phyloP scores from a whole-genome alignment of 2,888 invertebrate species.

The Mamestra brassicae region DNA sequence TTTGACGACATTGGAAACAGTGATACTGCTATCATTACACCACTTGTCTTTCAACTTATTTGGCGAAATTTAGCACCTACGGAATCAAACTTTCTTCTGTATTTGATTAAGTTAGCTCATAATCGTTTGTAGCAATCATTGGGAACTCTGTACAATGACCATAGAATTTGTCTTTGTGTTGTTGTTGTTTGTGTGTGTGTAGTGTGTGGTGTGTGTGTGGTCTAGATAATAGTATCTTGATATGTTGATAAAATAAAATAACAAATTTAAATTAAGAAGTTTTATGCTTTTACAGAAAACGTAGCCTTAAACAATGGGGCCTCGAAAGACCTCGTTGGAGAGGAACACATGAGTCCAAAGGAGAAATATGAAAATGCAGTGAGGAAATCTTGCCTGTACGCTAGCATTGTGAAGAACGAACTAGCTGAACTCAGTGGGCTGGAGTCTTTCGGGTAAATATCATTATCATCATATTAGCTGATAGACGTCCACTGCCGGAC shows the following conservation, averaged over 20 bases:
- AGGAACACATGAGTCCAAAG: slow-evolving; percentile 94
- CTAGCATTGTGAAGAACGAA: slow-evolving; percentile 92
- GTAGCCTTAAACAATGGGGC: slow-evolving; percentile 89
- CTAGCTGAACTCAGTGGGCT: slow-evolving; percentile 93
- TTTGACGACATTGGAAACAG: not conserved
- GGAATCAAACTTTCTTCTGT: not conserved
- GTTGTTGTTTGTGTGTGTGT: no score
- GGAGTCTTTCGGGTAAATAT: slow-evolving; percentile 93
- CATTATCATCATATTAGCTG: not conserved
- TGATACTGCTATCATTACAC: not conserved
- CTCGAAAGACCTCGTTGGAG: slow-evolving; percentile 91
- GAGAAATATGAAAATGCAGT: slow-evolving; percentile 95
- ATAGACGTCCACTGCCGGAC: no score
- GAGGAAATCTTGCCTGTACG: slow-evolving; percentile 93
- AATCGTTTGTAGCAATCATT: not conserved
- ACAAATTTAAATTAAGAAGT: not conserved
- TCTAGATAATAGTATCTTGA: no score
- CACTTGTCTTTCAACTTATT: not conserved
- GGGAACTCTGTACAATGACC: not conserved
- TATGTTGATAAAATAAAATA: not conserved
- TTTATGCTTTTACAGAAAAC: slow-evolving; percentile 72
- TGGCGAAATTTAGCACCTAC: not conserved
- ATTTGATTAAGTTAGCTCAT: not conserved
- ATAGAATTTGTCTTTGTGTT: no score
- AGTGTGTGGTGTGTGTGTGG: no score